Base-by-base conservation (phyloP, 2,113 vertebrate species). In the Oncorhynchus keta region DNA sequence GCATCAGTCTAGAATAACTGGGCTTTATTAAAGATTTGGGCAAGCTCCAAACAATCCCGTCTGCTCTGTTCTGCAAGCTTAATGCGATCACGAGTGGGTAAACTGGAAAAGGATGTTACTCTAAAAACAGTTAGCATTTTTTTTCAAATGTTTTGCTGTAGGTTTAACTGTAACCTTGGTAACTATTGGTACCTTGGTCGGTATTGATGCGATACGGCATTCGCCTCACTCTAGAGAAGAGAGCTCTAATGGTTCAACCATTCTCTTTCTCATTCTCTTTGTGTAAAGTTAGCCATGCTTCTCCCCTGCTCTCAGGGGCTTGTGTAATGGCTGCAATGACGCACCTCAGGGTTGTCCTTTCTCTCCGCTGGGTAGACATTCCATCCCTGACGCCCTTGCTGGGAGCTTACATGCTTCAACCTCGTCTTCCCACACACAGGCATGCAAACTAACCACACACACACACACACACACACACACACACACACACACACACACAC, bases 331-430 rank as follows among this genome's bases (percentile, higher is more conserved):
- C 62, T n/a, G 70, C 70, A 28, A 20, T 76, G 26, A 72, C 57
- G 39, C 64, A 68, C 72, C 57, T 72, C 64, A 71, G 49, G 18
- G 8, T 77, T 77, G 82, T 82, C 80, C 85, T 87, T 86, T 77
- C 72, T 68, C 66, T 77, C 51, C 9, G 74, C 79, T 71, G 49
- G 14, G 69, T 61, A 75, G 68, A 66, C 65, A 64, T 48, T 39
- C 8, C 28, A 1, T 16, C 26, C 72, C 69, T 78, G 49, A 70
- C 59, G 73, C 62, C 73, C 75, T 81, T 84, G 76, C 78, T 84
- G 59, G 71, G 39, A 82, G 76, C 13, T 24, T 51, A 26, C 35
- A n/a, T 65, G 51, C 14, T 77, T 70, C 35, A 48, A 55, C 6
- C 55, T 5, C 16, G 16, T 16, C 24, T 24, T 11, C 49, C 5